Conservation (phyloP, 2,888 invertebrate genomes). For the Dicyrtomina minuta region DNA sequence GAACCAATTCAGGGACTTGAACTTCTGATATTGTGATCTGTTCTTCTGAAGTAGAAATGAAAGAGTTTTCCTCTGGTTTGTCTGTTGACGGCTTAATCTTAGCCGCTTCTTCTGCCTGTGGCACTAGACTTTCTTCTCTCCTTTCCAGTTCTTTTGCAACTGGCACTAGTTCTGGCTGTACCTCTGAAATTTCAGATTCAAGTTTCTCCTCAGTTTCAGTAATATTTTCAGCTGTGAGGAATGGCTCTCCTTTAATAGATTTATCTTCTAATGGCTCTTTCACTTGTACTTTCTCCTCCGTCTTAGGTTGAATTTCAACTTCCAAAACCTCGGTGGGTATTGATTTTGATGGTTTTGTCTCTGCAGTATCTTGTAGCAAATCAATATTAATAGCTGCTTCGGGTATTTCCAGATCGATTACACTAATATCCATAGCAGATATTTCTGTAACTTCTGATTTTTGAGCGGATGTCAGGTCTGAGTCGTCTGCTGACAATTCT, state of each 20-base stretch:
- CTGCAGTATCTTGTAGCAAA: neutral
- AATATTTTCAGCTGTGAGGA: neutral
- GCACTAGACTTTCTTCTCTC: neutral
- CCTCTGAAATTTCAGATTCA: neutral
- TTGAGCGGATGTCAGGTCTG: no score
- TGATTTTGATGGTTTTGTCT: neutral
- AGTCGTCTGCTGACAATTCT: no score
- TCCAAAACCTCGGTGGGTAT: no score
- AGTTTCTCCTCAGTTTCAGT: neutral
- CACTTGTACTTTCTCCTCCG: neutral
- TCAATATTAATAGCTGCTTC: no score
- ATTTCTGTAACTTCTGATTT: no score
- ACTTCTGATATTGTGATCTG: neutral
- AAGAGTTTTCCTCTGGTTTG: no score
- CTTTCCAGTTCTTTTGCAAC: neutral
- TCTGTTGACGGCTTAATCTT: neutral
- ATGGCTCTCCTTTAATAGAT: neutral
- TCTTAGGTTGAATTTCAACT: no score
- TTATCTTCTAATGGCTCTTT: neutral
- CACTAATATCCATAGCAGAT: no score
- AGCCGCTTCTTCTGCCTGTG: no score
- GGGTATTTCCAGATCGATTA: no score
- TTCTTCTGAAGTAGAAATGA: neutral
- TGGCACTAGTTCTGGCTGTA: neutral
- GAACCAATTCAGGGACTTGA: neutral